A percentile compares a stretch with the other conserved stretches of the same genome.
Evolutionary conservation across 2,113 vertebrate species (phyloP).

Genomic region (Amphiprion percula): DNA sequence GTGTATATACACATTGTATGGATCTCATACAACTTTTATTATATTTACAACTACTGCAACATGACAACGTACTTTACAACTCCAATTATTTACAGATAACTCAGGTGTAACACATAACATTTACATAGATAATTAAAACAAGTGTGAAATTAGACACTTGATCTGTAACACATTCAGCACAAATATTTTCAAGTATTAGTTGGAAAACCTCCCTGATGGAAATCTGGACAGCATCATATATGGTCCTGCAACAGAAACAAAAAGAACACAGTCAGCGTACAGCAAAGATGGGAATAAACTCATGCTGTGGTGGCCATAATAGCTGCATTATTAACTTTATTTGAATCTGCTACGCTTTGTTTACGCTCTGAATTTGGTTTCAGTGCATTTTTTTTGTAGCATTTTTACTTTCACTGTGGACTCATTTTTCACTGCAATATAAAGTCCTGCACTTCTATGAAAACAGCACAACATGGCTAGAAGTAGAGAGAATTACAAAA

Average conservation of each 20-base stretch:
- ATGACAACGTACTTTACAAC: conserved; percentile 37
- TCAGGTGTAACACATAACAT: conserved; percentile 18
- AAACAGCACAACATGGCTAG: too few species aligned
- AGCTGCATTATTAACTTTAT: not conserved
- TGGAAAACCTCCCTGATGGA: conserved; percentile 9
- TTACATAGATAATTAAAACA: conserved; percentile 20
- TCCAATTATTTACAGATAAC: conserved; percentile 52
- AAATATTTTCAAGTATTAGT: conserved; percentile 67
- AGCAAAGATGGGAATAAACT: not conserved
- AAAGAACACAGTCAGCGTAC: conserved; percentile 6
- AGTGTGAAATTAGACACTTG: conserved; percentile 9
- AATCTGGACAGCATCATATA: conserved; percentile 54
- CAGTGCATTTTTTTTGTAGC: too few species aligned
- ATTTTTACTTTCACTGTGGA: not conserved
- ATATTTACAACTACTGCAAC: conserved; percentile 33
- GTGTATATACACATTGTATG: conserved; percentile 35
- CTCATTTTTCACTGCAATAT: too few species aligned
- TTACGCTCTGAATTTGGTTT: not conserved
- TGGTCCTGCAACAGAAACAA: conserved; percentile 62
- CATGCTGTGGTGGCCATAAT: not conserved
- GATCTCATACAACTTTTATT: conserved; percentile 54
- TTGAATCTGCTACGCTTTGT: not conserved
- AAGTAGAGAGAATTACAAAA: too few species aligned
- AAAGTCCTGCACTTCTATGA: too few species aligned
- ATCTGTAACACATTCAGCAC: conserved; percentile 51